Base-by-base conservation (phyloP, 2,797 vertebrate genomes). In the Pipistrellus kuhlii region DNA sequence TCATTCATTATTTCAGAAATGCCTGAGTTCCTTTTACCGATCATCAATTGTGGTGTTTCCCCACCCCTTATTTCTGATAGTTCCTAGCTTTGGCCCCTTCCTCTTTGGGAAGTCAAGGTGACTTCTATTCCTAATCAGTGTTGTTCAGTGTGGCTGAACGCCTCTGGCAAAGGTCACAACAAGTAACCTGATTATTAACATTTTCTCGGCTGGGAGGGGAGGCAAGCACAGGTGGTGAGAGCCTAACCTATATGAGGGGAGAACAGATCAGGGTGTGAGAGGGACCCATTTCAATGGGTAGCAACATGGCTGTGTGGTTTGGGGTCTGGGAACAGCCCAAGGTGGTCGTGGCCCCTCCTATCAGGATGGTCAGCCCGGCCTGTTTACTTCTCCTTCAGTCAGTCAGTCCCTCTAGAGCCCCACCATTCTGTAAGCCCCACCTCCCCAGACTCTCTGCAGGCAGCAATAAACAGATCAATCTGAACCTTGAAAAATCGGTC, bases 81-180 rank as follows among this genome's bases (percentile, higher is more conserved):
- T 27, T 84, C 25, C 2, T 46, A 46, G 88, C 35, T 80, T 78
- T 53, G 72, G 14, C n/a, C 30, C 78, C 69, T 88, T 35, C 51
- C 14, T 25, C 81, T 38, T 59, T 94, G 46, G 10, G 73, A 93
- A 88, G 73, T 51, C 87, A 94, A 93, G 87, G 94, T 89, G 81
- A 91, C 69, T 78, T 46, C 69, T 57, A 14, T 64, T 77, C 85
- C 80, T 88, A 89, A 91, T 41, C 44, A 53, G n/a, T 51, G n/a
- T 51, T 66, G 73, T 32, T 68, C 53, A 80, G 21, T 55, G 21
- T 2, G 23, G 27, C n/a, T 69, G 64, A 69, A 88, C 71, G 17
- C 25, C 69, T 90, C 73, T 15, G 85, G 78, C 51, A 69, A 89
- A 84, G 21, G 9, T 55, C 55, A 59, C 30, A n/a, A 66, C 5